These are phyloP conservation scores for Ylistrum balloti DNA, from an alignment of 1,140 invertebrate species.

Conservation along the genomic window DNA sequence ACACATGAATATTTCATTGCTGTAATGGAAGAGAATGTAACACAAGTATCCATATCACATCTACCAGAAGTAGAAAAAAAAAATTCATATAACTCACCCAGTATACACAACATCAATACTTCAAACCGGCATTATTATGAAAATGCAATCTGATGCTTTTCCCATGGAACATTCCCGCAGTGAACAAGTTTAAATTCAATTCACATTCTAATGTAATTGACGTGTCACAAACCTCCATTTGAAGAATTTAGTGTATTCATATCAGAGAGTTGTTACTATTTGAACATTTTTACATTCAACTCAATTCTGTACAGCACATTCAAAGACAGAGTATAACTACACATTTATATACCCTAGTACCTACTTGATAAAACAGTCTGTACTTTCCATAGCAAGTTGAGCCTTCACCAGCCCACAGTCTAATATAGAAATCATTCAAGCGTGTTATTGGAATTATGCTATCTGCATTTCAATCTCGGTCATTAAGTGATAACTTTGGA, in stretches of 20 bases:
- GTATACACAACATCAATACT: slow-evolving; percentile 12
- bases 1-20: background rate
- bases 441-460: slow-evolving; percentile 39
- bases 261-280: background rate
- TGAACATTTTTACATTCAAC: background rate
- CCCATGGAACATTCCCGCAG: background rate
- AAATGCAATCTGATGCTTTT: slow-evolving; percentile 14
- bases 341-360: background rate
- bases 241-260: background rate
- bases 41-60: background rate
- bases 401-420: background rate
- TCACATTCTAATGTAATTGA: slow-evolving; percentile 2
- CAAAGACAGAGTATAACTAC: background rate
- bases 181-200: background rate
- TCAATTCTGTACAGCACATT: background rate
- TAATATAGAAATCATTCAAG: background rate
- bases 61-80: background rate
- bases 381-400: background rate
- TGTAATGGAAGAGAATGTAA: background rate
- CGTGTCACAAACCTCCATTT: background rate
- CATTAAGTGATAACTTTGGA: slow-evolving; percentile 23
- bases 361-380: background rate
- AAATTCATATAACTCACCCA: background rate
- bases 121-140: background rate
- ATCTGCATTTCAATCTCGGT: slow-evolving; percentile 29